Base-by-base conservation (phyloP, 2,888 invertebrate genomes). In the Periphyllus acericola region DNA sequence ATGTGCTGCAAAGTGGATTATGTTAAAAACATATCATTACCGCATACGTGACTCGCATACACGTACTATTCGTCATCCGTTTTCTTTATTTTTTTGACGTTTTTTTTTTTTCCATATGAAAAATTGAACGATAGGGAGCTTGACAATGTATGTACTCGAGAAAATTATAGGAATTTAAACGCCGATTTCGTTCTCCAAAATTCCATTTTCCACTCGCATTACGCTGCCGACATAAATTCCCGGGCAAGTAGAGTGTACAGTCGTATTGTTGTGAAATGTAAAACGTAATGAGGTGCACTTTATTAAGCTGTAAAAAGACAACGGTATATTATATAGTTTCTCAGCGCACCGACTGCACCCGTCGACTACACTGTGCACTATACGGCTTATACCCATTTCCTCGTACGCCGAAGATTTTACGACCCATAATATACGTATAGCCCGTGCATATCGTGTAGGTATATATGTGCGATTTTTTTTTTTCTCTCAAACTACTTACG, bases 241-340 rank as follows among this genome's bases (percentile, higher is more conserved):
- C 6, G n/a, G 9, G 29, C 32, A 66, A 76, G 29, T 78, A 21
- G 21, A 29, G 32, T 32, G 71, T 46, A 36, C 6, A 46, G 46
- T 85, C 68, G 71, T 79, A 85, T 79, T 36, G 29, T 32, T 11
- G 68, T 5, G 52, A 29, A 79, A 79, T 85, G 85, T 79, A 79
- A 85, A 85, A 85, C 71, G 85, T 79, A 85, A 85, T 85, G 85
- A 85, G 79, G 85, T 85, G 79, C n/a, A 85, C 71, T 85, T 85
- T 85, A 85, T 85, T 68, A 85, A 52, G 71, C 79, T n/a, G 85
- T 85, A 85, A 85, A 85, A 71, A 71, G 36, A 68, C 52, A 85
- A 84, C 76, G 25, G 36, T 78, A 19, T 60, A 83, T 52, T 78
- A 46, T 78, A 19, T 60, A 83, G 68, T 78, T 71, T 71, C 79